These are phyloP conservation scores for Epirrita christyi DNA, from an alignment of 2,888 invertebrate genomes.

Conservation along the genomic window DNA sequence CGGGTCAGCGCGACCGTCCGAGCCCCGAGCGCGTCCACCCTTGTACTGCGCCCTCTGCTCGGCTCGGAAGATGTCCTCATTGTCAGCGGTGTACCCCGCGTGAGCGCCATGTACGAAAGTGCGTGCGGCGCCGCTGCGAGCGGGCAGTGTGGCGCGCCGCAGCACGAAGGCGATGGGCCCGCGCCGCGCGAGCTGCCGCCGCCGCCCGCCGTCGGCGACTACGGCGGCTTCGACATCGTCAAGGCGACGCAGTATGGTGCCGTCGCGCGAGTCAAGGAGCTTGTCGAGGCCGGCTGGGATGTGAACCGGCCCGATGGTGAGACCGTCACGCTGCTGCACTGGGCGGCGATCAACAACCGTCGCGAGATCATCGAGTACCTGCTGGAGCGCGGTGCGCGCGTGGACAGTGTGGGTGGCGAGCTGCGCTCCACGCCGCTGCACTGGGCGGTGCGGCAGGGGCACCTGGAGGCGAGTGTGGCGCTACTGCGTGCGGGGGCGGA, in stretches of 20 bases:
- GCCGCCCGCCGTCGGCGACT: slow-evolving; percentile 86
- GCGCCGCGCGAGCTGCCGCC: slow-evolving; percentile 86
- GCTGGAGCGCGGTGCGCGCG: slow-evolving; percentile 89
- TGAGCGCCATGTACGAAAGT: slow-evolving; percentile 86
- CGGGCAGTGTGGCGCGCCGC: slow-evolving; percentile 86
- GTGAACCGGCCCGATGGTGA: slow-evolving; percentile 97
- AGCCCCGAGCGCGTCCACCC: too few species aligned
- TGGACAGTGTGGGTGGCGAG: slow-evolving; percentile 98
- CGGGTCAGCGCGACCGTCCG: too few species aligned
- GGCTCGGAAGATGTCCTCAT: slow-evolving; percentile 1
- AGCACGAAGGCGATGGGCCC: slow-evolving; percentile 86
- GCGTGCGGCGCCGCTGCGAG: slow-evolving; percentile 89
- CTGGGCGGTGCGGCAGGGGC: slow-evolving; percentile 98
- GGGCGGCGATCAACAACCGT: slow-evolving; percentile 99
- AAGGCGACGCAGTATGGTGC: slow-evolving; percentile 99
- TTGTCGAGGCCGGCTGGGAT: slow-evolving; percentile 96
- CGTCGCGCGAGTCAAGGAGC: slow-evolving; percentile 91
- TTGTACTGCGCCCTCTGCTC: background rate
- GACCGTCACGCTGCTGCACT: slow-evolving; percentile 98
- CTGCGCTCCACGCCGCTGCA: slow-evolving; percentile 98
- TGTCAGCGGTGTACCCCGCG: background rate
- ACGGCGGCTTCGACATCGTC: slow-evolving; percentile 95
- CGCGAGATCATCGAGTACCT: slow-evolving; percentile 96
- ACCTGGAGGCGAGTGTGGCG: slow-evolving; percentile 91
- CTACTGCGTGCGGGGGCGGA: slow-evolving; percentile 94